Conservation (phyloP, 2,797 vertebrate genomes). For the Chromis chromis region DNA sequence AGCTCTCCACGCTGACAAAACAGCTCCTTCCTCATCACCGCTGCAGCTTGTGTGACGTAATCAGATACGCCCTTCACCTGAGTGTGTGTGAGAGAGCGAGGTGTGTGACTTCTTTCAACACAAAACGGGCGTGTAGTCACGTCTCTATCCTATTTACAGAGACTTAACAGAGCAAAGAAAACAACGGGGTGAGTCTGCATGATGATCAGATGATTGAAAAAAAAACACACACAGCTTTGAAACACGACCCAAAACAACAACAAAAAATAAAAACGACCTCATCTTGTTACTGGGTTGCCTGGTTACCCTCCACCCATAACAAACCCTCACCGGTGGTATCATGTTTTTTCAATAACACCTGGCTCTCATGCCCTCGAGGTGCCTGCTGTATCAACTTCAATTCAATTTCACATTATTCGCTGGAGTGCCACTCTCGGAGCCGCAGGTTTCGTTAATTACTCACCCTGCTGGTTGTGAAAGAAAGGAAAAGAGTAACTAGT, state of each 20-base stretch:
- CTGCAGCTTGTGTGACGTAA: constrained; percentile 65
- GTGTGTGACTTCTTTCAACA: constrained; percentile 45
- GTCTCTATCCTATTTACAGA: constrained; percentile 67
- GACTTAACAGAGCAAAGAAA: constrained; percentile 49
- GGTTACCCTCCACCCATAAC: constrained; percentile 62
- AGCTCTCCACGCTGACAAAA: constrained; percentile 17
- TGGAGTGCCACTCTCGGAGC: constrained; percentile 25
- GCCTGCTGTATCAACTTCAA: constrained; percentile 30
- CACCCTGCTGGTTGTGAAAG: constrained; percentile 1
- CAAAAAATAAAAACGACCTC: constrained; percentile 37
- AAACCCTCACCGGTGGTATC: constrained; percentile 49
- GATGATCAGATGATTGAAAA: constrained; percentile 62
- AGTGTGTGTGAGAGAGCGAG: constrained; percentile 25
- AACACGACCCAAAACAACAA: constrained; percentile 31
- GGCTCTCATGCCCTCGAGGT: constrained; percentile 39
- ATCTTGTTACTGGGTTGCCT: constrained; percentile 57
- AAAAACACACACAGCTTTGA: constrained; percentile 29
- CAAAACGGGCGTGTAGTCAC: constrained; percentile 59
- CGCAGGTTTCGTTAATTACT: constrained; percentile 49
- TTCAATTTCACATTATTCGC: constrained; percentile 44
- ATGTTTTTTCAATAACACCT: constrained; percentile 62
- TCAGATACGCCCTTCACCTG: constrained; percentile 77
- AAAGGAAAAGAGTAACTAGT: constrained; percentile 23
- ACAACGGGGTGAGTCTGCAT: constrained; percentile 39
- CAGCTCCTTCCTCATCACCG: constrained; percentile 63